These are phyloP conservation scores for Vombatus ursinus DNA, from an alignment of 2,113 vertebrate species.

Conservation along the genomic window DNA sequence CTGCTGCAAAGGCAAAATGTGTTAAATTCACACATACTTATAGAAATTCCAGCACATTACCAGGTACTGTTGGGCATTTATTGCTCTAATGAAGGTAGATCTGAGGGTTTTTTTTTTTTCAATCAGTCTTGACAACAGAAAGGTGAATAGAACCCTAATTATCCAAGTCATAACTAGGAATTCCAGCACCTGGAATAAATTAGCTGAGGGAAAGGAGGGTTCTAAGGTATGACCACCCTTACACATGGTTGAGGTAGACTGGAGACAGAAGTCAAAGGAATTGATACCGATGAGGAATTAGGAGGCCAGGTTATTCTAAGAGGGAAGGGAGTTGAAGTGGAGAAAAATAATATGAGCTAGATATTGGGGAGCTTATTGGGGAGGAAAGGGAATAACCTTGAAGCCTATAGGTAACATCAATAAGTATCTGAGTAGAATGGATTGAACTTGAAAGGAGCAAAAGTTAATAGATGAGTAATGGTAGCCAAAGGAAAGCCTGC, in stretches of 20 bases:
- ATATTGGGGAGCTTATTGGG: not conserved
- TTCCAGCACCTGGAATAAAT: not conserved
- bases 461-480: not conserved
- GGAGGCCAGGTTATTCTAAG: not conserved
- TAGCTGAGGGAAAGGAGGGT: not conserved
- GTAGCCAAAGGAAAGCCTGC: not conserved
- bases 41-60: not conserved
- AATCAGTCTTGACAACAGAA: conserved; percentile 12
- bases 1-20: not conserved
- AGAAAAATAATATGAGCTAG: not conserved
- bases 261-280: not conserved
- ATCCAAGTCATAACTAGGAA: not conserved
- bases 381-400: not conserved
- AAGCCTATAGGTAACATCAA: not conserved
- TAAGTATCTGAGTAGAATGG: not conserved
- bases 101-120: not conserved
- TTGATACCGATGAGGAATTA: not conserved
- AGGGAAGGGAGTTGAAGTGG: not conserved
- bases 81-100: not conserved
- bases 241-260: not conserved
- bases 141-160: conserved; percentile 6
- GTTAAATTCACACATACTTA: not conserved
- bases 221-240: not conserved
- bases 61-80: not conserved
- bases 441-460: not conserved